These are phyloP conservation scores for Zaprionus inermis DNA, from an alignment of 1,140 invertebrate genomes.

Conservation along the genomic window DNA sequence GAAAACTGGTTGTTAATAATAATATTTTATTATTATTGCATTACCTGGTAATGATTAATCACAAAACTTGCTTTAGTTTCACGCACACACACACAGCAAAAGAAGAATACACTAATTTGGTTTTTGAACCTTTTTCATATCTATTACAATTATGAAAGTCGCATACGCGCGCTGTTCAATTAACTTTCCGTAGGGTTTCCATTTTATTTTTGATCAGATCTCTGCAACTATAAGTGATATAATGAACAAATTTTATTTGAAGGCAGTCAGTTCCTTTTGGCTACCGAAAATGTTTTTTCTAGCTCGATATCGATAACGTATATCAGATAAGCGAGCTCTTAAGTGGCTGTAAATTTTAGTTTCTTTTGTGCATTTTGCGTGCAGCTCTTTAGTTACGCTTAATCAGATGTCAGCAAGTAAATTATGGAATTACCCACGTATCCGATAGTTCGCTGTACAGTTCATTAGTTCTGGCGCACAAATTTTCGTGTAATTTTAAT, in stretches of 20 bases:
- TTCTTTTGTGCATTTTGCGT: constrained; percentile 1
- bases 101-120: background rate
- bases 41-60: constrained; percentile 78
- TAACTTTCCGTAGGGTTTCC: background rate
- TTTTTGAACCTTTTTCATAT: background rate
- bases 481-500: constrained; percentile 39
- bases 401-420: background rate
- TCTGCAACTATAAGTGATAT: background rate
- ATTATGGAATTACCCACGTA: constrained; percentile 1
- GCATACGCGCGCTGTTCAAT: background rate
- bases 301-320: background rate
- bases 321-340: background rate
- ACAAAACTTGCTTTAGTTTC: constrained; percentile 53
- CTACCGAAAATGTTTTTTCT: background rate
- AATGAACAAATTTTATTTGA: background rate
- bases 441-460: background rate
- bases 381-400: constrained; percentile 14
- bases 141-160: background rate
- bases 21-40: constrained; percentile 80
- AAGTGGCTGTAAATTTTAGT: background rate
- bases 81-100: too few relatives aligned
- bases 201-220: background rate
- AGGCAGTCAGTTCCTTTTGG: background rate
- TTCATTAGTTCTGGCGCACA: constrained; percentile 9
- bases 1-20: constrained; percentile 74